Evolutionary conservation across 2,113 vertebrate species (phyloP), one percentile per base, ranked within the genome.

Genomic region (Myanophis thanlyinensis): DNA sequence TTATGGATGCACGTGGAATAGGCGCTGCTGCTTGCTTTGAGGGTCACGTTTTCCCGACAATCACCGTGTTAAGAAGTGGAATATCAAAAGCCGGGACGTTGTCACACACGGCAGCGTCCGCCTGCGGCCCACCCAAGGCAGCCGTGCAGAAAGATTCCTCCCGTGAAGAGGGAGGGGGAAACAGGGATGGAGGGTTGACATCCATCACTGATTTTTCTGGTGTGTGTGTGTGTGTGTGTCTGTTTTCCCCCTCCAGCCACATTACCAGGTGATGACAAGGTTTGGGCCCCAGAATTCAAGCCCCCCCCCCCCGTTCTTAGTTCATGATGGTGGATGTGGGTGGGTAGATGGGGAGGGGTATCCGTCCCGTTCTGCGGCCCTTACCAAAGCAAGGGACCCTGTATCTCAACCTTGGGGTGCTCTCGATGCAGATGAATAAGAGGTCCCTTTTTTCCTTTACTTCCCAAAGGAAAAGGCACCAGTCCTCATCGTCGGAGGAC

Each of bases 101-200:
- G 25, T 88, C 59, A 67, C 35, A 67, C 35, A 30, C 44, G 67
- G n/a, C 67, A 18, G n/a, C 2, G n/a, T 15, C 67, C 6, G n/a
- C 6, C 2, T 8, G 67, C 5, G 6, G 67, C n/a, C 67, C 67
- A 80, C 15, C 67, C 67, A 12, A n/a, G 1, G 10, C 67, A 53
- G 11, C 23, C 85, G 0, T 30, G 53, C 22, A 73, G 40, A 22
- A n/a, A 12, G 22, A 46, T 23, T 5, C 49, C 4, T 5, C 49
- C 4, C 13, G 1, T 13, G 9, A 44, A 62, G n/a, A n/a, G n/a
- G n/a, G n/a, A n/a, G n/a, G n/a, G n/a, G 47, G 48, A 12, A 18
- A 15, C 8, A 8, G 6, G 20, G 0, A 7, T 4, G 15, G 0
- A 15, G 0, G 15, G 3, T 6, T 80, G 2, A 35, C 67, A 15